Conservation (phyloP, 2,113 vertebrate species). For the Apistogramma diplotaenia region DNA sequence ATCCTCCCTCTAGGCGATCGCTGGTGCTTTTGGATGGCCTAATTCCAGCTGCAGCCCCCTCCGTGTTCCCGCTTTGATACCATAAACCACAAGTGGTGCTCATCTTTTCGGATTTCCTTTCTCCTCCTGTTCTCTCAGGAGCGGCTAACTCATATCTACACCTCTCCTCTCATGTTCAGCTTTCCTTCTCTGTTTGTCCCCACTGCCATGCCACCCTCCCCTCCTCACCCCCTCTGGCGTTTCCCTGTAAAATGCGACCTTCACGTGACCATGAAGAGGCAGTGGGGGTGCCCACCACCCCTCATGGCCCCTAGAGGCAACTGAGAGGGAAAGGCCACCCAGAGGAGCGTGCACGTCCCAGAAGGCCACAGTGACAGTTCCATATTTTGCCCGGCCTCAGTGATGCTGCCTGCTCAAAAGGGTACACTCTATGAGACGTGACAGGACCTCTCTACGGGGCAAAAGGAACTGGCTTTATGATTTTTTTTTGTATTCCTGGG, state of each 20-base stretch:
- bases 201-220: constrained; percentile 51
- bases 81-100: not conserved
- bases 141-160: constrained; percentile 21
- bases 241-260: constrained; percentile 75
- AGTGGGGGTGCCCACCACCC: constrained; percentile 61
- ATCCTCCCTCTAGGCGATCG: constrained; percentile 23
- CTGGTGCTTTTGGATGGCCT: constrained; percentile 35
- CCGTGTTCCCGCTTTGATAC: constrained; percentile 15
- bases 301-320: constrained; percentile 66
- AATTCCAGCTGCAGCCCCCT: constrained; percentile 32
- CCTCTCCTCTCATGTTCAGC: constrained; percentile 35
- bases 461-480: constrained; percentile 59
- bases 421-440: constrained; percentile 75
- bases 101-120: not conserved
- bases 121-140: constrained; percentile 41
- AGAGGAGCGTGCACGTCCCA: constrained; percentile 74
- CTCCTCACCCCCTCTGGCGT: constrained; percentile 62
- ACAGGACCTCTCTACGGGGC: constrained; percentile 79
- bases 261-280: constrained; percentile 74
- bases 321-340: constrained; percentile 78
- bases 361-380: constrained; percentile 78
- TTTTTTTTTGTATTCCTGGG: constrained; percentile 36
- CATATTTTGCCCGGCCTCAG: constrained; percentile 73
- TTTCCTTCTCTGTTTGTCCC: constrained; percentile 52
- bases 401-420: constrained; percentile 73